These are phyloP conservation scores for Lytechinus pictus DNA, from an alignment of 35 echinoderm and acorn worm species.

Conservation along the genomic window DNA sequence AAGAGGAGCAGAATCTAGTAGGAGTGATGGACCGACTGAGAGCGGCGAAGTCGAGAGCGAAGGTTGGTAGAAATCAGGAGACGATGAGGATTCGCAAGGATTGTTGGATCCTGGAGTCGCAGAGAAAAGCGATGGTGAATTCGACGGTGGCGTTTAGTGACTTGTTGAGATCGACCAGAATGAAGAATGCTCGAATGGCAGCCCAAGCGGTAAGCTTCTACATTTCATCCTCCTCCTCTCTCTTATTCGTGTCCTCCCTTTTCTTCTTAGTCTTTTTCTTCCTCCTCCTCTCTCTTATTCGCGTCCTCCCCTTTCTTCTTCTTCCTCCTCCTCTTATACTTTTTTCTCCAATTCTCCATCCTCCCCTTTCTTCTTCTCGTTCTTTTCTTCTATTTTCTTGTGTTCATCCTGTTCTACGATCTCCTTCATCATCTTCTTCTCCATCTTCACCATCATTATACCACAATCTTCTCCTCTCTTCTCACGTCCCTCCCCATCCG, in stretches of 20 bases:
- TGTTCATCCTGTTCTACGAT: neutral
- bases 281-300: too few species aligned
- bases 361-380: neutral
- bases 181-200: neutral
- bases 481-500: neutral
- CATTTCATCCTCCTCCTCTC: neutral
- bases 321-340: too few species aligned
- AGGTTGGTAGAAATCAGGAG: neutral
- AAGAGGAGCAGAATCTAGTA: neutral
- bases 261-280: too few species aligned
- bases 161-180: neutral
- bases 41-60: neutral
- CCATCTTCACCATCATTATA: neutral
- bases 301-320: too few species aligned
- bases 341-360: too few species aligned
- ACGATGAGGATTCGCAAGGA: neutral
- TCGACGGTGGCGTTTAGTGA: neutral
- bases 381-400: neutral
- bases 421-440: neutral
- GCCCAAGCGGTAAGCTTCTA: neutral
- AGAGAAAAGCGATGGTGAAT: neutral
- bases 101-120: constrained; percentile 35
- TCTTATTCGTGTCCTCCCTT: neutral
- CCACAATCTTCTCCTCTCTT: neutral
- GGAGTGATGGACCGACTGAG: neutral